Base-by-base conservation (phyloP, 2,888 invertebrate genomes). In the Theretra japonica region DNA sequence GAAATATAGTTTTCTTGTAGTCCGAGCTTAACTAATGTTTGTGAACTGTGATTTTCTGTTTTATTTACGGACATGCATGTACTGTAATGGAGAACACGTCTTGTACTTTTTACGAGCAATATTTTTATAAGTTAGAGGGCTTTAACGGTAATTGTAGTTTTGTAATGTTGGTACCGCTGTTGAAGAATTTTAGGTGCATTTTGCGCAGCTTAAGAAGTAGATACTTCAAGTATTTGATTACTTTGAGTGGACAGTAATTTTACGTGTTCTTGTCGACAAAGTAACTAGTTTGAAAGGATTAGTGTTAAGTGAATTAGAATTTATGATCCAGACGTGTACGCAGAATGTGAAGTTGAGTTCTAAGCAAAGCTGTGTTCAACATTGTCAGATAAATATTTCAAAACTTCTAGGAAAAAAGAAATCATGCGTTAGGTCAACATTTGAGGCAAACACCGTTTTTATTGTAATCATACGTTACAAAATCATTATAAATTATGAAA, bases 1-100 rank as follows among this genome's bases (percentile, higher is more conserved):
- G 72, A 75, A 73, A 72, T 74, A 71, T 72, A 72, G n/a, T 30
- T 62, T 71, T 73, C 70, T 73, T 71, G 68, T 72, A 69, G 57
- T 59, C 48, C 68, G 70, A 15, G 60, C 25, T 56, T 57, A 56
- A 28, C 62, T 62, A 30, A 56, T 41, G 53, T 23, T 33, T 65
- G 65, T 23, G 62, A 58, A 65, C 25, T 23, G 19, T 62, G 59
- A 53, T 71, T 65, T 23, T 56, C 62, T 62, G 60, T 30, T 56
- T 60, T 62, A 41, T 62, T 41, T 62, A 62, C 41, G 53, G 19
- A 41, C 62, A 62, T 41, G 21, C n/a, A 53, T 53, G 53, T 53
- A 41, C 30, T 41, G 17, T 58, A 58, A 41, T 62, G 15, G 41
- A 41, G 41, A 41, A 21, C 62, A 41, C 62, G 62, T 23, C 21